Evolutionary conservation across 2,113 vertebrate species (phyloP).

Genomic region (Rana temporaria): DNA sequence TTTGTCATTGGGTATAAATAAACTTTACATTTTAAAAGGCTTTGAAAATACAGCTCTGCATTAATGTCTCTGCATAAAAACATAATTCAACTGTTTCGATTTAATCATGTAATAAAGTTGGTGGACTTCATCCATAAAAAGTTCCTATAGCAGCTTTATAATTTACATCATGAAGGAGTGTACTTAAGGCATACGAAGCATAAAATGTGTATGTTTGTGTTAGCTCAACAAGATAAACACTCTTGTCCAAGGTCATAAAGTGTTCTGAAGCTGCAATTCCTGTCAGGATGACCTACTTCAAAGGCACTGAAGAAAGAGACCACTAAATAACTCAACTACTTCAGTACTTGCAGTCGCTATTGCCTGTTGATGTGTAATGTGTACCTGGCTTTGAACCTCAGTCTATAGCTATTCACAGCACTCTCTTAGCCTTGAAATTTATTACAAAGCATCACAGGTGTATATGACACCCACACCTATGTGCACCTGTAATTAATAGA

Average conservation of each 20-base stretch:
- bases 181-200: background rate
- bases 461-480: background rate
- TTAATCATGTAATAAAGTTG: background rate
- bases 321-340: conserved; percentile 23
- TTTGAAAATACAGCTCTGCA: too few species aligned
- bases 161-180: background rate
- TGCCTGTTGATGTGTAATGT: background rate
- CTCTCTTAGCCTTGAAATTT: conserved; percentile 1
- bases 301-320: conserved; percentile 21
- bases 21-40: too few species aligned
- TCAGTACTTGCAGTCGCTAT: background rate
- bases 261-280: conserved; percentile 12
- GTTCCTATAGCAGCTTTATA: background rate
- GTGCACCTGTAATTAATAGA: background rate
- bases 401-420: background rate
- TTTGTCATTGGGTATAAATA: too few species aligned
- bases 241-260: conserved; percentile 19
- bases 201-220: conserved; percentile 15
- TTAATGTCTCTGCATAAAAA: background rate
- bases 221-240: conserved; percentile 18
- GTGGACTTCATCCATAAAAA: background rate
- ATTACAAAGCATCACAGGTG: too few species aligned
- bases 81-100: background rate
- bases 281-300: conserved; percentile 33
- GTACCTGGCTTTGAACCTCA: conserved; percentile 23